Conservation (phyloP, 2,797 vertebrate species). For the Kryptopterus vitreolus region DNA sequence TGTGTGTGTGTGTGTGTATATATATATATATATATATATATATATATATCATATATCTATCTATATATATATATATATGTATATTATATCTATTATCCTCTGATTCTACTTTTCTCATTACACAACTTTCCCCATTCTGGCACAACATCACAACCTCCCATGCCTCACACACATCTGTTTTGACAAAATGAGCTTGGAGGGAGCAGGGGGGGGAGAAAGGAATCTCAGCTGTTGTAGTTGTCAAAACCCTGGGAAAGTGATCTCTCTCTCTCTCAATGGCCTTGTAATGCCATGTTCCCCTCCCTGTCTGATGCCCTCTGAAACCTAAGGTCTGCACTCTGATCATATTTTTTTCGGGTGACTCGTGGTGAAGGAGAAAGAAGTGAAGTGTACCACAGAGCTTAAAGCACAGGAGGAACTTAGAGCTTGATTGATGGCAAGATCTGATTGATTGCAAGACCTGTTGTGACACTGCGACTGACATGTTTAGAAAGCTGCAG, state of each 20-base stretch:
- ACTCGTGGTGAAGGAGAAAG: constrained; percentile 54
- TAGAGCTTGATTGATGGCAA: constrained; percentile 3
- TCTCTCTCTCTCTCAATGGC: constrained; percentile 49
- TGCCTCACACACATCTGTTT: constrained; percentile 65
- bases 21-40: no score
- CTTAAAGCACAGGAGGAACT: constrained; percentile 51
- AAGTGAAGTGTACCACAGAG: constrained; percentile 48
- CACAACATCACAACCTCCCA: constrained; percentile 73
- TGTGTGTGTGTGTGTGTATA: no score
- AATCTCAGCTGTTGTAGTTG: constrained; percentile 73
- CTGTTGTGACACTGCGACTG: not conserved
- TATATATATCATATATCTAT: no score
- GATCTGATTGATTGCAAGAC: not conserved
- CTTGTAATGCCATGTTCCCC: constrained; percentile 32
- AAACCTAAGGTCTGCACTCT: constrained; percentile 58
- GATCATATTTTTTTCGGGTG: constrained; percentile 65
- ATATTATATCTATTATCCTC: no score
- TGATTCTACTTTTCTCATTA: constrained; percentile 70
- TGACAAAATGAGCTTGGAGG: constrained; percentile 59
- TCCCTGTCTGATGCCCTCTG: constrained; percentile 48
- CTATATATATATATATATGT: no score
- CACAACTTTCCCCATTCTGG: constrained; percentile 73
- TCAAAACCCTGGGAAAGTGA: constrained; percentile 76
- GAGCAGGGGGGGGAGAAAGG: constrained; percentile 49
- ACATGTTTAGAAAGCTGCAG: not conserved